Evolutionary conservation across 2,113 vertebrate genomes (phyloP), one percentile per base, ranked within the genome.

Genomic region (Nothoprocta perdicaria): DNA sequence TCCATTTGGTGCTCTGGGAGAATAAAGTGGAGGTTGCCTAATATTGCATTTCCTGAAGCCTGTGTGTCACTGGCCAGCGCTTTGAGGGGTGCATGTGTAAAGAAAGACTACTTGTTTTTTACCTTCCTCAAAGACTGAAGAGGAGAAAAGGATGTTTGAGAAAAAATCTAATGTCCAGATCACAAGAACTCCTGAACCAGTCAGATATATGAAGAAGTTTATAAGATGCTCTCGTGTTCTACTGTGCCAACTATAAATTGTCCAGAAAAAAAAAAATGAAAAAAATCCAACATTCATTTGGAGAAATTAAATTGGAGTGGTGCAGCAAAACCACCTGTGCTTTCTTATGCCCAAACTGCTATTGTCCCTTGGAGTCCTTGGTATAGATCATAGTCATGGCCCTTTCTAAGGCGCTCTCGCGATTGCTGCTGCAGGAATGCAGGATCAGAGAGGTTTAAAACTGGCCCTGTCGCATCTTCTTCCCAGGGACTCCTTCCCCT

Each of bases 401-500:
- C 67, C 52, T 80, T 82, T 43, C 46, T 23, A 13, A 74, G 24
- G 22, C 2, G 53, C 22, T 74, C 14, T 50, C 9, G 6, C 21
- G 46, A 27, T 33, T 62, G 22, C 61, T 48, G 6, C 27, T 80
- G 61, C 10, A 78, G 61, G 35, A 65, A 10, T 38, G 46, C 38
- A 58, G 35, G 46, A 26, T 65, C 58, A 45, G 1, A 10, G 6
- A 5, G 4, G 6, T 62, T 80, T 73, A 48, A 79, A 75, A 46
- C 26, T 72, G 57, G 3, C 38, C 74, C 3, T 43, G 26, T 16
- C 0, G 0, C 33, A 43, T 45, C 68, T 46, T 80, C 87, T 80
- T 50, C 63, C 27, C 45, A 23, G 22, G 69, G 63, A 31, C 66
- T 63, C 80, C 41, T 53, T 79, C 27, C 31, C 1, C 0, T 65